These are phyloP conservation scores for Proales similis DNA, from an alignment of 1,140 invertebrate genomes.

Conservation along the genomic window DNA sequence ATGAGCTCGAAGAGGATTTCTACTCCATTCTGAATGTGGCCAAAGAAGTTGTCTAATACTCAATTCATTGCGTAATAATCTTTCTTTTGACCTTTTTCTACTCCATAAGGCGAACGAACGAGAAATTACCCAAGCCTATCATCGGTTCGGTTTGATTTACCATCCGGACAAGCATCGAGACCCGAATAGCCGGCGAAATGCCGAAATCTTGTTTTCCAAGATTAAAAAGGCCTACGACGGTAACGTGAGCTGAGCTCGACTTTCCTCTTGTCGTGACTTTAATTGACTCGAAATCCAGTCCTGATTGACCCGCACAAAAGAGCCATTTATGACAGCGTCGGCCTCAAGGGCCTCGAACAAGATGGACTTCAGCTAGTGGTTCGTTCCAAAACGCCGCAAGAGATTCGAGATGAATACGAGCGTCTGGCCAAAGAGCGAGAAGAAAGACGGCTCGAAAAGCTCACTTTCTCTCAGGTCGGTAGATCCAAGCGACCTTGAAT, in stretches of 20 bases:
- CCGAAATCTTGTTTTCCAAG: slow-evolving; percentile 18
- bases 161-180: slow-evolving; percentile 38
- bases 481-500: background rate
- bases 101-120: slow-evolving; percentile 4
- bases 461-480: slow-evolving; percentile 71
- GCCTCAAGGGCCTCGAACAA: slow-evolving; percentile 23
- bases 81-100: background rate
- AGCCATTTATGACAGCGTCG: slow-evolving; percentile 36
- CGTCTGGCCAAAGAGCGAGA: slow-evolving; percentile 68
- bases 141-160: slow-evolving; percentile 9
- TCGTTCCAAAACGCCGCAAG: slow-evolving; percentile 76
- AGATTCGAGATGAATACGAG: slow-evolving; percentile 90
- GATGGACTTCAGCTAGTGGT: slow-evolving; percentile 58
- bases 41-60: slow-evolving; percentile 19
- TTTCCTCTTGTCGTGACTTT: background rate
- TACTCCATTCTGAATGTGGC: slow-evolving; percentile 24
- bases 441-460: slow-evolving; percentile 71
- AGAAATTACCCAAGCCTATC: slow-evolving; percentile 33
- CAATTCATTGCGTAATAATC: background rate
- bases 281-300: no score
- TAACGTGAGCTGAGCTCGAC: no score
- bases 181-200: slow-evolving; percentile 8
- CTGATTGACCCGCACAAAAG: slow-evolving; percentile 35
- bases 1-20: slow-evolving; percentile 15
- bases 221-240: slow-evolving; percentile 37